A percentile compares a stretch with the other conserved stretches of the same genome.
These are phyloP conservation scores for Griposia aprilina DNA, from an alignment of 2,888 invertebrate species.

Conservation along the genomic window DNA sequence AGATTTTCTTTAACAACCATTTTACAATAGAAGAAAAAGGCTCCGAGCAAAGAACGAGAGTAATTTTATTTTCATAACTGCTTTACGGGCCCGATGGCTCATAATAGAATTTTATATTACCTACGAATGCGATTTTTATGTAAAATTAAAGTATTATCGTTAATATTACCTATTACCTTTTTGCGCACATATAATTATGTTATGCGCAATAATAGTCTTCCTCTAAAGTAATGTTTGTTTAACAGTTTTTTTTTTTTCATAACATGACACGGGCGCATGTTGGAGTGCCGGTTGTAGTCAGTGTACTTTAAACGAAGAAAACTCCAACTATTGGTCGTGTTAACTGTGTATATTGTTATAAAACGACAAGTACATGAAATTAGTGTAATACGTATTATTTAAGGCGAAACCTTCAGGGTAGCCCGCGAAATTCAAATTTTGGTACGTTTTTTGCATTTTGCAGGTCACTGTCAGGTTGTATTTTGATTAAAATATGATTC, in stretches of 20 bases:
- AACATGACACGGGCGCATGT: no score
- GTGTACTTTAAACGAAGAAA: background rate
- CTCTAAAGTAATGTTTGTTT: no score
- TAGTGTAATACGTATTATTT: background rate
- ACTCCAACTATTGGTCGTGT: background rate
- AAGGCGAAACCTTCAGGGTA: no score
- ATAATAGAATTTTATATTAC: conserved; percentile 39
- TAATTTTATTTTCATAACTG: conserved; percentile 76
- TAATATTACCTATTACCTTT: background rate
- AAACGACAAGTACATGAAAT: background rate
- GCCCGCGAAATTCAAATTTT: no score
- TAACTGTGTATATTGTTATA: background rate
- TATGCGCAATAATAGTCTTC: no score
- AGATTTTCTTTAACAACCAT: conserved; percentile 70
- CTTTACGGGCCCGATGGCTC: conserved; percentile 61
- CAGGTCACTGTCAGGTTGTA: no score
- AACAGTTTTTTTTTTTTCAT: no score
- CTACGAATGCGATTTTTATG: conserved; percentile 8
- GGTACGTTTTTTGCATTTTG: no score
- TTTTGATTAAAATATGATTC: no score
- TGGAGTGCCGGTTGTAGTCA: background rate
- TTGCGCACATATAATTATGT: background rate
- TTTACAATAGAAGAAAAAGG: conserved; percentile 64
- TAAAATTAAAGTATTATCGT: background rate
- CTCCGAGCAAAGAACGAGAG: conserved; percentile 67